Percentiles rank a stretch among this genome's conserved stretches.
These are phyloP conservation scores for Trachelus tabidus DNA, from an alignment of 2,888 invertebrate species.

Conservation along the genomic window DNA sequence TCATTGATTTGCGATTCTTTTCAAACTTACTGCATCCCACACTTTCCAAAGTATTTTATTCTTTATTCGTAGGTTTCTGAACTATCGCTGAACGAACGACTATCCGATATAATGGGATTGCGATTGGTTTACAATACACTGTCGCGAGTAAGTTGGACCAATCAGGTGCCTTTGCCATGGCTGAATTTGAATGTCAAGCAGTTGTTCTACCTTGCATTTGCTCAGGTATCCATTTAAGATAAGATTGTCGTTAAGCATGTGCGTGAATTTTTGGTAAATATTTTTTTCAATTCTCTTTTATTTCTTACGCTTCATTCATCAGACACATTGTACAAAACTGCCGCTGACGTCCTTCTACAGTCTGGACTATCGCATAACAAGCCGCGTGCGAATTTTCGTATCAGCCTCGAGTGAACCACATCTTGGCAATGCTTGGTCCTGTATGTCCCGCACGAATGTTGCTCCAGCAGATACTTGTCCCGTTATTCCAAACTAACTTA, in stretches of 20 bases:
- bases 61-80: not conserved
- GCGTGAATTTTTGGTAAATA: not conserved
- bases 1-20: not conserved
- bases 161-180: slow-evolving; percentile 42
- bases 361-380: slow-evolving; percentile 42
- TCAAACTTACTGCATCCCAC: not conserved
- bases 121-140: slow-evolving; percentile 53
- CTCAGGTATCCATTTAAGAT: slow-evolving; percentile 43
- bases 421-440: slow-evolving; percentile 42
- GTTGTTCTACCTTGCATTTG: slow-evolving; percentile 49
- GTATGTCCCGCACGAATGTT: slow-evolving; percentile 37
- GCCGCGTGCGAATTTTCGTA: slow-evolving; percentile 38
- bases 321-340: slow-evolving; percentile 51
- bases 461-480: slow-evolving; percentile 32
- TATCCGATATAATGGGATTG: slow-evolving; percentile 48
- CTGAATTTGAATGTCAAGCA: slow-evolving; percentile 36
- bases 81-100: slow-evolving; percentile 45
- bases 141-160: slow-evolving; percentile 27
- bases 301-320: slow-evolving; percentile 20
- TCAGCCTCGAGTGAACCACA: slow-evolving; percentile 34
- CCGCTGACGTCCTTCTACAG: slow-evolving; percentile 44
- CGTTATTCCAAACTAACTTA: slow-evolving; percentile 40
- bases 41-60: not conserved
- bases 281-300: slow-evolving; percentile 1
- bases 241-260: no score